phyloP scores from a whole-genome alignment of 2,888 invertebrate species.

The Eristalis arbustorum region DNA sequence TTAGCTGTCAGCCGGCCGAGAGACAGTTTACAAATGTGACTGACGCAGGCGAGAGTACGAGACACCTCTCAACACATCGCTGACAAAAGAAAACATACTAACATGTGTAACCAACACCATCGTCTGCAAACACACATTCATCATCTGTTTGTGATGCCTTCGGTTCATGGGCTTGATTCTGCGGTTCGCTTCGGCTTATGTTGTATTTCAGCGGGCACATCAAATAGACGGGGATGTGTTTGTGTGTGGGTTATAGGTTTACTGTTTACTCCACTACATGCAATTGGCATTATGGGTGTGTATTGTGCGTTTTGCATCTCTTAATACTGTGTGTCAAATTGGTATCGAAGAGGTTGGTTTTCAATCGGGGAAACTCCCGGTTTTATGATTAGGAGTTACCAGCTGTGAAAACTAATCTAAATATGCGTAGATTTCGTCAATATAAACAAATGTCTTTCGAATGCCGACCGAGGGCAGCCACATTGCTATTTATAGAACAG shows the following conservation, averaged over 20 bases:
- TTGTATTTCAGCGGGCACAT: not conserved
- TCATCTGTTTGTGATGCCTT: not conserved
- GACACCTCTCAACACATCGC: not conserved
- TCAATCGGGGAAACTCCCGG: not conserved
- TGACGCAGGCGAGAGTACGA: slow-evolving; percentile 1
- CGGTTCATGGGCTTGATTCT: not conserved
- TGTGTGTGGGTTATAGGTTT: not conserved
- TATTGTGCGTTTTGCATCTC: not conserved
- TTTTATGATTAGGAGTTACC: not conserved
- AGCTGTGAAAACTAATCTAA: not conserved
- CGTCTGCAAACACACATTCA: not conserved
- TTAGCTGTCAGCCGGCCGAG: slow-evolving; percentile 31
- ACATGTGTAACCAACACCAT: not conserved
- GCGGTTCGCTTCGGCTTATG: not conserved
- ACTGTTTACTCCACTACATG: not conserved
- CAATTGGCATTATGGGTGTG: not conserved
- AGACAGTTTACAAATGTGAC: slow-evolving; percentile 29
- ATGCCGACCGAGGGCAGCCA: too few relatives aligned
- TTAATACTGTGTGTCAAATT: not conserved
- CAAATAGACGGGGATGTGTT: not conserved
- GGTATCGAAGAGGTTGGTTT: not conserved
- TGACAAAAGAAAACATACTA: not conserved
- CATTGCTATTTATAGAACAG: too few relatives aligned
- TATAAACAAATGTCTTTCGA: too few relatives aligned
- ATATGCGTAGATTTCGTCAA: too few relatives aligned